Evolutionary conservation across 2,888 invertebrate species (phyloP), one percentile per base, ranked within the genome.

Genomic region (Heterodera filipjevi): DNA sequence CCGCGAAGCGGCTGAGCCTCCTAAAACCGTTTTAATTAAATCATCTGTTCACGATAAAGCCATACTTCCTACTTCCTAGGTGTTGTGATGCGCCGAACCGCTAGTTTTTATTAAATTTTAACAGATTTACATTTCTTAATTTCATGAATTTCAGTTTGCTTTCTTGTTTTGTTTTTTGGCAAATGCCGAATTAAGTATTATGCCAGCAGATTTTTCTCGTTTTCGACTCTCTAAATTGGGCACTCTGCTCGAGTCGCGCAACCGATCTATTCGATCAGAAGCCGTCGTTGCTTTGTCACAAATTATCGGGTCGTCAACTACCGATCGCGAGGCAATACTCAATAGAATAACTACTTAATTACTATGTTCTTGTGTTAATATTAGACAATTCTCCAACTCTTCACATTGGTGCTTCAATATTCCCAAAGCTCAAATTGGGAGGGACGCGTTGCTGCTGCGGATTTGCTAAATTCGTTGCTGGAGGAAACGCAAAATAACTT

Each of bases 181-280:
- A 10, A 39, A n/a, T n/a, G n/a, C n/a, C n/a, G n/a, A n/a, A n/a
- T n/a, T n/a, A n/a, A n/a, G n/a, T 39, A 12, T 39, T 2, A 71
- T 32, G 30, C 30, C 49, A 30, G 30, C 44, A 27, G 35, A 33
- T 5, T 19, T 33, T 32, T 30, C 53, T 71, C 39, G 64, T n/a
- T 44, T 64, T 76, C 84, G 82, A 30, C 80, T 85, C 33, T 77
- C 80, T 35, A 87, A 88, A 73, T 82, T 88, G 35, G 83, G 85
- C 30, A 78, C 81, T 12, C 79, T 88, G 71, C 82, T 89, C 30
- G 89, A 87, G 68, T 83, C 87, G 33, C 84, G 85, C 79, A 88
- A 87, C 76, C 79, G 84, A 27, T 82, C 83, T 27, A 83, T 88
- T 71, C 86, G 88, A 22, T 70, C 79, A 35, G 87, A 89, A 78